phyloP scores from a whole-genome alignment of 2,113 vertebrate species.

The Brevimyrus niger region DNA sequence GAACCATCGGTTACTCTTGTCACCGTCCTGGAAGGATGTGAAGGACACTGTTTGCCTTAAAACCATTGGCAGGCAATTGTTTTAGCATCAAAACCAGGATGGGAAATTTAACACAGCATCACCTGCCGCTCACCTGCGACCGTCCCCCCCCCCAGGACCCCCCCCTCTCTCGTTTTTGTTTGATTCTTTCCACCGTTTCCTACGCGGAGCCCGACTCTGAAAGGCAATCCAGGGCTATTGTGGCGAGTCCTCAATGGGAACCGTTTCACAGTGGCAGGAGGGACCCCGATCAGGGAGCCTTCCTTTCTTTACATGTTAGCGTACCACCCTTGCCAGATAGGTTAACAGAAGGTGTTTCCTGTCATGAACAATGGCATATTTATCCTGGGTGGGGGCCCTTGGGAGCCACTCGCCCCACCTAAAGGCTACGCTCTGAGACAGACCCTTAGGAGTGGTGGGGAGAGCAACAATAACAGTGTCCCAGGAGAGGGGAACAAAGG shows the following conservation, averaged over 20 bases:
- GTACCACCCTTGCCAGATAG: neutral
- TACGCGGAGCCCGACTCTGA: slow-evolving; percentile 7
- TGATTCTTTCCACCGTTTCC: neutral
- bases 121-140: neutral
- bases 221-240: slow-evolving; percentile 14
- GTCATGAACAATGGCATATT: slow-evolving; percentile 28
- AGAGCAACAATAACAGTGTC: slow-evolving; percentile 34
- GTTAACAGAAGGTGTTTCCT: slow-evolving; percentile 30
- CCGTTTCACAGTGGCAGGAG: neutral
- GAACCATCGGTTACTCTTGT: neutral
- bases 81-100: neutral
- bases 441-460: slow-evolving; percentile 17
- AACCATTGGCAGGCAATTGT: neutral
- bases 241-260: neutral
- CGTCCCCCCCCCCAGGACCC: neutral
- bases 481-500: slow-evolving; percentile 51
- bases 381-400: slow-evolving; percentile 22
- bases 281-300: neutral
- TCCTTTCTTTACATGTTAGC: slow-evolving; percentile 6
- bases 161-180: neutral
- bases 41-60: neutral
- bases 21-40: neutral
- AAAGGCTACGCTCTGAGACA: slow-evolving; percentile 16
- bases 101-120: slow-evolving; percentile 9
- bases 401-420: slow-evolving; percentile 26